Evolutionary conservation across 2,797 vertebrate species (phyloP).

Genomic region (Platyrinchus mystaceus): DNA sequence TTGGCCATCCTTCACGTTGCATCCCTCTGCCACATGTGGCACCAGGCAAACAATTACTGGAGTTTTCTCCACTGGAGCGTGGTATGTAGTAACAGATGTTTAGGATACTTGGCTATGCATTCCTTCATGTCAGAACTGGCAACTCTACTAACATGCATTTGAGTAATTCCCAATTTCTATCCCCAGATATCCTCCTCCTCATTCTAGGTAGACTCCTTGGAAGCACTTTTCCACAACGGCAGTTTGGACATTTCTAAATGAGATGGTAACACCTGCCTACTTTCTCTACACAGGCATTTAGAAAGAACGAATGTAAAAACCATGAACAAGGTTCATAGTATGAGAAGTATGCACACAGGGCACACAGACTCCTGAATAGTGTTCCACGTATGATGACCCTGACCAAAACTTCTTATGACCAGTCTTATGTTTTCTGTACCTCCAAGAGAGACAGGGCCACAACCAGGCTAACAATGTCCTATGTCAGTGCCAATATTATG

Average conservation of each 20-base stretch:
- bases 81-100: background rate
- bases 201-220: background rate
- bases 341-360: background rate
- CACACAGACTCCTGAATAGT: background rate
- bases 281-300: background rate
- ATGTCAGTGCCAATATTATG: background rate
- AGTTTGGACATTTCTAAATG: background rate
- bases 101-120: background rate
- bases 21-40: background rate
- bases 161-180: background rate
- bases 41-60: background rate
- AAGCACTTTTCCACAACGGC: background rate
- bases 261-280: background rate
- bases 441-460: background rate
- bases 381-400: background rate
- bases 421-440: background rate
- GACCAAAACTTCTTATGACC: background rate
- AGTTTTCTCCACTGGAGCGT: background rate
- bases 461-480: background rate
- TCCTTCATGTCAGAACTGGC: background rate
- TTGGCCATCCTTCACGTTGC: background rate
- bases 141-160: background rate
- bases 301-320: background rate
- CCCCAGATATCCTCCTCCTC: background rate
- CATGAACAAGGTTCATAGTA: background rate